Evolutionary conservation across 92 coral and sea anemone genomes (phyloP).

Genomic region (Zoanthus solanderi): DNA sequence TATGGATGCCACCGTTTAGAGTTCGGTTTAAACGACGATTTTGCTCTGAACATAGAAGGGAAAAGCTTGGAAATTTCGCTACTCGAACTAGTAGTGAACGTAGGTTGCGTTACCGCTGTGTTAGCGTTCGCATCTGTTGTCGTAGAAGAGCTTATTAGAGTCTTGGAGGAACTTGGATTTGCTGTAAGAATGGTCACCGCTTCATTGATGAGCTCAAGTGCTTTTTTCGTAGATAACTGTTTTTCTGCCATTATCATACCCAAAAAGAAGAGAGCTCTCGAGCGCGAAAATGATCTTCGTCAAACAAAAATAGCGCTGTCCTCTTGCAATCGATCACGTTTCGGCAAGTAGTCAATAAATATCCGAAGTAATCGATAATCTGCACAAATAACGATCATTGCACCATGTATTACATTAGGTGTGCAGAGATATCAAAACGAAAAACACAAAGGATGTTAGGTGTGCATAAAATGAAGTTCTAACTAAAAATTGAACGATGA

Average conservation of each 20-base stretch:
- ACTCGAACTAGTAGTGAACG: not conserved
- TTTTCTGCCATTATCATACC: not conserved
- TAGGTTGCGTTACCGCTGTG: not conserved
- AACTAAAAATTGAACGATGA: not conserved
- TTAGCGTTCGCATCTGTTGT: not conserved
- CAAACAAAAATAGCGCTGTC: not conserved
- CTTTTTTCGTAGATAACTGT: slow-evolving; percentile 15
- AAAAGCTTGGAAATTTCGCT: slow-evolving; percentile 41
- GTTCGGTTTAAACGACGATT: not conserved
- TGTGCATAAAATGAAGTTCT: not conserved
- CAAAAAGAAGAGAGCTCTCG: too few relatives aligned
- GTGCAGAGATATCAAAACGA: too few relatives aligned
- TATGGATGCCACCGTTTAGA: not conserved
- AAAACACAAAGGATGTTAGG: too few relatives aligned
- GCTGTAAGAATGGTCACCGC: slow-evolving; percentile 43
- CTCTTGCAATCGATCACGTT: not conserved
- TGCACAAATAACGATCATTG: not conserved
- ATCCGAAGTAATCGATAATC: not conserved
- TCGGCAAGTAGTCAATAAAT: not conserved
- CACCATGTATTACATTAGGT: too few relatives aligned
- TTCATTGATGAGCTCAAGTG: slow-evolving; percentile 39
- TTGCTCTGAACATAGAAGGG: slow-evolving; percentile 3
- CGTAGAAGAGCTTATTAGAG: not conserved
- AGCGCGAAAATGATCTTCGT: too few relatives aligned
- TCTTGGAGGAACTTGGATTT: not conserved